Base-by-base conservation (phyloP, 2,888 invertebrate species). In the Cylloceria caligata region DNA sequence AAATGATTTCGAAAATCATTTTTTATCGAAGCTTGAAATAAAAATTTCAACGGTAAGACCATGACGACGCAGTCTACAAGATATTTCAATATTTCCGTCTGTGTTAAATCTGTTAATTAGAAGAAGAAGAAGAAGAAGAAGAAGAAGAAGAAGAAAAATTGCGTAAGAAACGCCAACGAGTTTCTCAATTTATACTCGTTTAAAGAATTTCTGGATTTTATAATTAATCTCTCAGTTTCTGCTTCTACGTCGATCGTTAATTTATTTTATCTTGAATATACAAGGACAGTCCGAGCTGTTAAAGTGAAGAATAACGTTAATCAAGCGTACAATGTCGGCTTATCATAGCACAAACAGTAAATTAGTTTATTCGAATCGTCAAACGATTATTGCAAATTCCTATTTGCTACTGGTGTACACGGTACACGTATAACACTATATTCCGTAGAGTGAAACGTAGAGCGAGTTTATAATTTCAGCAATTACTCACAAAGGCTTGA, bases 381-480 rank as follows among this genome's bases (percentile, higher is more conserved):
- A 49, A 62, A 62, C 21, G 2, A 73, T 73, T 64, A 49, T 62
- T 62, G 0, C 47, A 27, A 49, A 68, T 68, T 34, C 47, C 11
- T 34, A 21, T 21, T 36, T 13, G 24, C 16, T 42, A 36, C 9
- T 19, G 64, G 39, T 13, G 39, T 11, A 27, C n/a, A n/a, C 19
- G 19, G 9, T 21, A 4, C 21, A 1, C 11, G 13, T 45, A n/a
- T 45, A n/a, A 45, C 42, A 16, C 13, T 45, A 45, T n/a, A 27
- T 42, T 67, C 19, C 13, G 67, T 47, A 34, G 7, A 39, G 16
- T 21, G 9, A 19, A 34, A 36, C 36, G 47, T 7, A 13, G 9
- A 60, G 34, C 72, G 47, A 47, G 60, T 47, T 62, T 72, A 24
- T 21, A 72, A 72, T 62, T 72, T 47, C 34, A 47, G n/a, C 36